Base-by-base conservation (phyloP, 2,797 vertebrate species). In the Typhlichthys subterraneus region DNA sequence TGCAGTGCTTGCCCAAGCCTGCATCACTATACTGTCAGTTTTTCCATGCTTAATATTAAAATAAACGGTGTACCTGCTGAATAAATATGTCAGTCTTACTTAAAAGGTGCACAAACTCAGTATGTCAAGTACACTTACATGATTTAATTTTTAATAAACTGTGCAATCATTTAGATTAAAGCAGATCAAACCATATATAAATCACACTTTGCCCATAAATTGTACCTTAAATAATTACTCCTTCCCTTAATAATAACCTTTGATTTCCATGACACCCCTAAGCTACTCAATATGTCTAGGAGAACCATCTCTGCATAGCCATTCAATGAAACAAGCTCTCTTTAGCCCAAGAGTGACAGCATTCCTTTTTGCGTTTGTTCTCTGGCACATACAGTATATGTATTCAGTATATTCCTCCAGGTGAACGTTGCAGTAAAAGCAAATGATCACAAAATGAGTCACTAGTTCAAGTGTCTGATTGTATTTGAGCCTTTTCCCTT, bases 1-100 rank as follows among this genome's bases (percentile, higher is more conserved):
- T 69, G 73, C 62, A 58, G 48, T 61, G 61, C 80, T 67, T 87
- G 81, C 67, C 70, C 74, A 75, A 82, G 70, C 82, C 79, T 85
- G 85, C 65, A 66, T 65, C 69, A 45, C 57, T 63, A 59, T 69
- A 67, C 49, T 4, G 11, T 48, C n/a, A 12, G 0, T 5, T 48
- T 70, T 69, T 45, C 45, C 4, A 2, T 38, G 45, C 58, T 65
- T 48, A 81, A 81, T 75, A 63, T 64, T 56, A 68, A 54, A 42
- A 59, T 11, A 31, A 14, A 12, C 15, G 13, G n/a, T n/a, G 14
- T 55, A 53, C 66, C 61, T 70, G 48, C 49, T 74, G 57, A 72
- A 67, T 68, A 66, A 61, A 57, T 49, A 59, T 12, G 62, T 68
- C 62, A 55, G 54, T 72, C 57, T 63, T 58, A 58, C 57, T 63